Base-by-base conservation (phyloP, 92 coral and sea anemone genomes). In the Umimayanthus chanpuru region DNA sequence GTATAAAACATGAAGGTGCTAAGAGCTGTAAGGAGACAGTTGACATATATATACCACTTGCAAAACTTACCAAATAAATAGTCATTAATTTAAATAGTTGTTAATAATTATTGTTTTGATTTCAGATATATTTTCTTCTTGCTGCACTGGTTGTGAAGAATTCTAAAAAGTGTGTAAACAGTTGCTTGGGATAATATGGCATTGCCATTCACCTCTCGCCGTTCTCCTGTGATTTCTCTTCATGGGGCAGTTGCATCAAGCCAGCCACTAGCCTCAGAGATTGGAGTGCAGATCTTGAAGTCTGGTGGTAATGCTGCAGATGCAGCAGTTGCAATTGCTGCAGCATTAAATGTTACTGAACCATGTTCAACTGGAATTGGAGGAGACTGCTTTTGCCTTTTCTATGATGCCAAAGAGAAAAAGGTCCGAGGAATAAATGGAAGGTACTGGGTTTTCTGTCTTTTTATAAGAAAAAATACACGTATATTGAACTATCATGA, bases 301-400 rank as follows among this genome's bases (percentile, higher is more conserved):
- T 79, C 88, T 58, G 98, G 98, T 28, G 99, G 99, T 0, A 97
- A 97, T 92, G 99, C 99, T 36, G 99, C 97, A 15, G 99, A 97
- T 73, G 99, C 99, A 26, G 94, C 96, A 55, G 97, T 97, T 55
- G 98, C 97, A 9, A 89, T 95, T 79, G 99, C 99, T n/a, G 99
- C 99, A 6, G 96, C 95, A 29, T 84, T 95, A 21, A 97, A 95
- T 75, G 98, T 97, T n/a, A 93, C 98, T 3, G 93, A 97, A 70
- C 99, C 99, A 1, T 92, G 94, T 23, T 94, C 97, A 44, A 97
- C 99, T 32, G 99, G 99, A 0, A 90, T 97, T 44, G 99, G 99
- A 43, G 99, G 99, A 26, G 99, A 97, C 85, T 92, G 94, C 29
- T 97, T 97, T 88, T 95, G 99, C 81, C 87, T 97, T 88, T 97